Evolutionary conservation across 2,113 vertebrate genomes (phyloP), one percentile per base, ranked within the genome.

Genomic region (Vicugna pacos): DNA sequence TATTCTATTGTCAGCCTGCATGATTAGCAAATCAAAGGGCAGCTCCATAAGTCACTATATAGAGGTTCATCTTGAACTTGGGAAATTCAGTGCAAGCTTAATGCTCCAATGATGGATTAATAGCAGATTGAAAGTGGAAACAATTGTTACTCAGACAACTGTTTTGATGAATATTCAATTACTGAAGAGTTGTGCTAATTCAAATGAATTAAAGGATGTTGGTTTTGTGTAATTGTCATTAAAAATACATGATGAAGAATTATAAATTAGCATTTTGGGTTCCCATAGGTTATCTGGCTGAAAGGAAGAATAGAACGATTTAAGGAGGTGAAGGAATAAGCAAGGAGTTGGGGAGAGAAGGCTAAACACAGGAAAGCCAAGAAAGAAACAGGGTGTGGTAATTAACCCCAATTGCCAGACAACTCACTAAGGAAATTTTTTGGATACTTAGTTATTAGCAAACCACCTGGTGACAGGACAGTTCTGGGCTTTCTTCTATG

Each of bases 21-120:
- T 50, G 42, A 46, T 60, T 38, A 94, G 80, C 80, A 96, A 97
- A 93, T 56, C 96, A 65, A 97, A 95, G 22, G 8, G 38, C 58
- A 95, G 11, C 19, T 16, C 10, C 22, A 5, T 48, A 38, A 95
- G 72, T 42, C 86, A 83, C 5, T 92, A 2, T 3, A 83, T 81
- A 96, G 81, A 93, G 46, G 16, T 42, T 12, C 12, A 77, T 64
- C 69, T 87, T 64, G 64, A 89, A 80, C 15, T 46, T 95, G 65
- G 92, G 91, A 93, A 93, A 95, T 67, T 24, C 28, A 95, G 8
- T 60, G 38, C 76, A n/a, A 83, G 17, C 6, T 91, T 89, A 91
- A 42, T 81, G 35, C 22, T 50, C 16, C 32, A 69, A 32, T 58
- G 70, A 89, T 84, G 30, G 64, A 84, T 84, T 93, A 80, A 89